These are phyloP conservation scores for Cryptoleucopteryx plumbea DNA, from an alignment of 2,113 vertebrate species.

Conservation along the genomic window DNA sequence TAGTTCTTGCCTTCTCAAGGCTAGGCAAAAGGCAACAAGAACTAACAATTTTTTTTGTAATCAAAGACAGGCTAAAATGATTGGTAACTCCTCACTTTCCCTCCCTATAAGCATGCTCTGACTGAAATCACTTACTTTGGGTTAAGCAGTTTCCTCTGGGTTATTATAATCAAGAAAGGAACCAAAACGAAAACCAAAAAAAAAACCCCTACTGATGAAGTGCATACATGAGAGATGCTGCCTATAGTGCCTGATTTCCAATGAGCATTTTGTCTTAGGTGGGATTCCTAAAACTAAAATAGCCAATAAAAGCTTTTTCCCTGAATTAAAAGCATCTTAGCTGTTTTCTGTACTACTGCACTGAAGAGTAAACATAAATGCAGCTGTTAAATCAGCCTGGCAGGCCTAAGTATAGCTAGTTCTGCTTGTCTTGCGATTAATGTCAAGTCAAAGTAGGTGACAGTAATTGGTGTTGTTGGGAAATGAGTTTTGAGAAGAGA, in stretches of 20 bases:
- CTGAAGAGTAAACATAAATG: neutral
- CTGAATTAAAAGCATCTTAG: neutral
- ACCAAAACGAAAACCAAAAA: neutral
- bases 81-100: neutral
- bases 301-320: neutral
- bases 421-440: conserved; percentile 12
- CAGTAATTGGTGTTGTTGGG: conserved; percentile 34
- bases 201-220: neutral
- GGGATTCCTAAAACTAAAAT: neutral
- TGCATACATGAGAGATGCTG: neutral
- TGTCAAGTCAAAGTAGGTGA: conserved; percentile 34
- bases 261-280: neutral
- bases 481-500: conserved; percentile 7
- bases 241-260: neutral
- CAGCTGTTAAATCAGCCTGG: conserved; percentile 25
- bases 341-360: neutral
- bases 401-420: conserved; percentile 27
- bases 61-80: neutral
- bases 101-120: neutral
- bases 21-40: neutral
- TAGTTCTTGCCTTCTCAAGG: neutral
- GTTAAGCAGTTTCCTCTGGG: neutral
- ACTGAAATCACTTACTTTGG: neutral
- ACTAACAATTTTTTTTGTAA: neutral
- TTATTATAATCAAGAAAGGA: neutral